These are phyloP conservation scores for Leptinotarsa peninsularis DNA, from an alignment of 2,888 invertebrate species.

Conservation along the genomic window DNA sequence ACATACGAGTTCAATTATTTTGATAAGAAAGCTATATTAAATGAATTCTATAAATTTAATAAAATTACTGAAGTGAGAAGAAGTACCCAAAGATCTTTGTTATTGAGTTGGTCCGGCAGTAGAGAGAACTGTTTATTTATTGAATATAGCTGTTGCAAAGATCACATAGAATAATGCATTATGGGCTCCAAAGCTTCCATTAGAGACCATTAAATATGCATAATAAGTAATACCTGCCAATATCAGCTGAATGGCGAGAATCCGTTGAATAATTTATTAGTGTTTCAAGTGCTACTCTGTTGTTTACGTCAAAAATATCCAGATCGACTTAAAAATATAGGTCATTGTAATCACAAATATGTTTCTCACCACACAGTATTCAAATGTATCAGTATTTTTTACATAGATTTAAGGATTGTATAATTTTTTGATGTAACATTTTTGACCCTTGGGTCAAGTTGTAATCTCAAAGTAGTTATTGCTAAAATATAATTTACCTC, in stretches of 20 bases:
- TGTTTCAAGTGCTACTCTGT: constrained; percentile 1
- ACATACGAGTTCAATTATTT: no score
- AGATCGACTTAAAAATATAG: neutral
- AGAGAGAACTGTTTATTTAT: neutral
- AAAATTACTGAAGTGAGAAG: no score
- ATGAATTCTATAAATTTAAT: no score
- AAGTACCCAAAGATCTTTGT: neutral
- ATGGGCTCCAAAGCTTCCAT: neutral
- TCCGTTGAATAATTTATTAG: neutral
- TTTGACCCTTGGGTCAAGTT: no score
- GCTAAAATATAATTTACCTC: no score
- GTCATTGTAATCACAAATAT: no score
- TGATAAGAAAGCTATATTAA: no score
- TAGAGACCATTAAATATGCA: constrained; percentile 10
- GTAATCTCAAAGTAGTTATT: no score
- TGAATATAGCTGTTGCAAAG: neutral
- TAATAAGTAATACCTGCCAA: constrained; percentile 14
- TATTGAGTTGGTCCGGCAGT: neutral
- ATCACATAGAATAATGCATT: constrained; percentile 11
- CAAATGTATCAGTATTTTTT: no score
- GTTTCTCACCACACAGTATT: no score
- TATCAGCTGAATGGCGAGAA: constrained; percentile 1
- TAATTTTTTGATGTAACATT: no score
- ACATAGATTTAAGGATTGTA: no score
- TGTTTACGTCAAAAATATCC: neutral